Base-by-base conservation (phyloP, 1,140 invertebrate species). In the Caenorhabditis brenneri region DNA sequence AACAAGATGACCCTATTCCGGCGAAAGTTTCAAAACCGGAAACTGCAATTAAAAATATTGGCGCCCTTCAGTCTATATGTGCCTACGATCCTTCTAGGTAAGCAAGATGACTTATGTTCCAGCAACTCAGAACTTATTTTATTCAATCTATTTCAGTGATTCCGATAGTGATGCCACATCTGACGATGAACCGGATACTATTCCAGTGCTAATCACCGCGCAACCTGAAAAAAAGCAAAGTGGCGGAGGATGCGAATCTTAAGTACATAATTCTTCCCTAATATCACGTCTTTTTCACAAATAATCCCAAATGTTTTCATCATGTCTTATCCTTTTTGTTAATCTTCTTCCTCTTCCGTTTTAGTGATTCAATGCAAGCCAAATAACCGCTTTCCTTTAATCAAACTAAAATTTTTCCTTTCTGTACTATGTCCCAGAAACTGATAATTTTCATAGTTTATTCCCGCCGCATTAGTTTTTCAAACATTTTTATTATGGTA, bases 51-150 rank as follows among this genome's bases (percentile, higher is more conserved):
- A 74, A 74, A 46, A 16, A 74, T 9, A 46, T 74, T 24, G 65
- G 65, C 42, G 33, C 65, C 6, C 65, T 74, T 22, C 65, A 74
- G 10, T 33, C 65, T 24, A 19, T 74, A 31, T 74, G 65, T 46
- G 65, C n/a, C 12, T 74, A 74, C 42, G 65, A 16, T 74, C 65
- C 65, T 36, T 74, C 65, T 9, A 74, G 58, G 58, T 65, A 15
- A 1, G 55, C 31, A 10, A 29, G 12, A 58, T 29, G 12, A 4
- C 7, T 29, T 22, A 10, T 29, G 10, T 55, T n/a, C 0, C n/a
- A 19, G 0, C n/a, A 51, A 19, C 49, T 51, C n/a, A n/a, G 6
- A 10, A 2, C 6, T n/a, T n/a, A n/a, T 3, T 1, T 65, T 19
- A 65, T 33, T n/a, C 1, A 9, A 16, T 9, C 16, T 15, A 16